These are phyloP conservation scores for Aleiodes testaceus DNA, from an alignment of 2,888 invertebrate species.

Conservation along the genomic window DNA sequence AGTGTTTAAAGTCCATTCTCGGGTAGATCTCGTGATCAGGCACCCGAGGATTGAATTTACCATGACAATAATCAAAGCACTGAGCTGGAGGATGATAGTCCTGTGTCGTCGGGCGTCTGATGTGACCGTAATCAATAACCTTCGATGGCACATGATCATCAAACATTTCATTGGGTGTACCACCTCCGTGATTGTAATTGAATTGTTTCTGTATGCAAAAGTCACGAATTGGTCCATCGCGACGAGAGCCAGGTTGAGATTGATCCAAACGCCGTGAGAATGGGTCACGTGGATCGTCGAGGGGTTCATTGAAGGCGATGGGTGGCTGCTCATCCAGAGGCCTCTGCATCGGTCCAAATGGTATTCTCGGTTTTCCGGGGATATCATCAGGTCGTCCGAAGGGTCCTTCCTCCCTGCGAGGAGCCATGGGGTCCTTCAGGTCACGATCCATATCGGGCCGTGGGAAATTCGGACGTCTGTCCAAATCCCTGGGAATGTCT, in stretches of 20 bases:
- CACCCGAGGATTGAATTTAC: constrained; percentile 63
- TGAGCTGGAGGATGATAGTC: constrained; percentile 61
- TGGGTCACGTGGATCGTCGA: constrained; percentile 14
- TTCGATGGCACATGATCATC: constrained; percentile 62
- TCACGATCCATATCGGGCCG: constrained; percentile 28
- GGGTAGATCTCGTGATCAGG: constrained; percentile 59
- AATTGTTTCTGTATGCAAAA: constrained; percentile 67
- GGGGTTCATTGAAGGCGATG: constrained; percentile 32
- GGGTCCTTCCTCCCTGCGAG: constrained; percentile 1
- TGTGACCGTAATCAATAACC: constrained; percentile 67
- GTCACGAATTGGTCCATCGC: constrained; percentile 49
- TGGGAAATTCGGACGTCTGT: background rate
- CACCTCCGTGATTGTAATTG: constrained; percentile 69
- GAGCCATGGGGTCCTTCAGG: constrained; percentile 37
- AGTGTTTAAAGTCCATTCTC: constrained; percentile 64
- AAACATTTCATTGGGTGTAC: constrained; percentile 51
- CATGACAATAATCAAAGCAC: constrained; percentile 68
- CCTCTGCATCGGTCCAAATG: constrained; percentile 13
- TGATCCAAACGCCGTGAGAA: constrained; percentile 41
- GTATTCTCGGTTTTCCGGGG: constrained; percentile 44
- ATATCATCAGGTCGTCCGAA: constrained; percentile 39
- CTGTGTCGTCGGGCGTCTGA: constrained; percentile 52
- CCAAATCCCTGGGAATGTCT: background rate
- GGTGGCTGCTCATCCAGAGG: background rate
- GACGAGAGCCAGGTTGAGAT: constrained; percentile 40